Percentiles rank a stretch among this genome's conserved stretches.
Conservation (phyloP, 2,113 vertebrate species). For the Poecilia latipinna region DNA sequence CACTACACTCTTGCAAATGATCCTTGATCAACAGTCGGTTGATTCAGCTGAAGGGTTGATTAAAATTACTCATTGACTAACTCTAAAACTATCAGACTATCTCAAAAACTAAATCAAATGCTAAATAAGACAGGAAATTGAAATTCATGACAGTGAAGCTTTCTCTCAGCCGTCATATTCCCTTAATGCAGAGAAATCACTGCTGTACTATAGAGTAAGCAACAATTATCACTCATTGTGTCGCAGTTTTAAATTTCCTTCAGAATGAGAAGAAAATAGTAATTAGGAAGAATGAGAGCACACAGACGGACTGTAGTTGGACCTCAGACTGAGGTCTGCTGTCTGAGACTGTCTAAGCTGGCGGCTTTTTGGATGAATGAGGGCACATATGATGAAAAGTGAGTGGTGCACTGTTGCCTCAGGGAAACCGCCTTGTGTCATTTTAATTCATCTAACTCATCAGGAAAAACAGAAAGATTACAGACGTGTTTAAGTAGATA, state of each 20-base stretch:
- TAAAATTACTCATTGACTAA: conserved; percentile 6
- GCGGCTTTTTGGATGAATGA: conserved; percentile 36
- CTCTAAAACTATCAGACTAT: conserved; percentile 5
- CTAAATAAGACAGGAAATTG: not conserved
- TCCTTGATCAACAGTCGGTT: conserved; percentile 44
- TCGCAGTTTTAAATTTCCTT: conserved; percentile 41
- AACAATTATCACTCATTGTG: conserved; percentile 47
- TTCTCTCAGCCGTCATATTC: conserved; percentile 8
- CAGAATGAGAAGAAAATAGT: conserved; percentile 63
- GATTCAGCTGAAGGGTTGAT: conserved; percentile 20
- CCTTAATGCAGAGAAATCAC: conserved; percentile 31
- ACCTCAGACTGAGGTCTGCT: conserved; percentile 32
- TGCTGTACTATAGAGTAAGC: conserved; percentile 26
- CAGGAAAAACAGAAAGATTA: conserved; percentile 27
- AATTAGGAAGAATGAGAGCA: conserved; percentile 54
- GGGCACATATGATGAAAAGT: conserved; percentile 45
- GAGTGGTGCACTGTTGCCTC: conserved; percentile 17
- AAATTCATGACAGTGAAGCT: not conserved
- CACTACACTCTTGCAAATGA: conserved; percentile 31
- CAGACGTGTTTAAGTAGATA: conserved; percentile 31
- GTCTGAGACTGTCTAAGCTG: conserved; percentile 47
- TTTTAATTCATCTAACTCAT: conserved; percentile 38
- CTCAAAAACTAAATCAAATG: not conserved
- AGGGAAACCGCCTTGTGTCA: conserved; percentile 43
- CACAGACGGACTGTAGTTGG: conserved; percentile 22